phyloP scores from a whole-genome alignment of 2,797 vertebrate species.

The Argya squamiceps region DNA sequence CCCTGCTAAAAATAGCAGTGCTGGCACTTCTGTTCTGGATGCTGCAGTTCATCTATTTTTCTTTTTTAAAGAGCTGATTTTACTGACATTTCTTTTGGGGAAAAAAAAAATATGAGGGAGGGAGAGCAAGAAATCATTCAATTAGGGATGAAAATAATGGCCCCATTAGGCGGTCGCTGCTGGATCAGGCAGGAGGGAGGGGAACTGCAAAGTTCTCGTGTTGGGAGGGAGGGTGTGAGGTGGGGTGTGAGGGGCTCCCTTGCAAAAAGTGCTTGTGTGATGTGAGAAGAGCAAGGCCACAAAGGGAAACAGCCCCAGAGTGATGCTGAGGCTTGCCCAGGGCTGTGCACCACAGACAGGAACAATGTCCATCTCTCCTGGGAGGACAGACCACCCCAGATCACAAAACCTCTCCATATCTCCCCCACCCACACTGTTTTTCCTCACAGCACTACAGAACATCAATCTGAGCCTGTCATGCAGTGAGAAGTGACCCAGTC shows the following conservation, averaged over 20 bases:
- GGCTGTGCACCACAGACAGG: background rate
- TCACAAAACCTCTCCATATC: background rate
- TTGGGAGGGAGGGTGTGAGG: background rate
- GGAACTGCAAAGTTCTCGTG: background rate
- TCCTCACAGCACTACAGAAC: background rate
- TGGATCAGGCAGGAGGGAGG: background rate
- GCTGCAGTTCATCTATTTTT: background rate
- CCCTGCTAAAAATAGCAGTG: background rate
- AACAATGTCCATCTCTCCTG: background rate
- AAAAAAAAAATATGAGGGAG: background rate
- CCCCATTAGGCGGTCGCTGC: rapidly evolving
- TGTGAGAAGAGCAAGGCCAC: background rate
- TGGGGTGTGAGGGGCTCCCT: rapidly evolving
- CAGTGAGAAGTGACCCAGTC: background rate
- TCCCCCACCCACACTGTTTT: background rate
- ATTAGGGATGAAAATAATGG: conserved; percentile 4
- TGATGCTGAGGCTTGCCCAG: background rate
- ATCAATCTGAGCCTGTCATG: background rate
- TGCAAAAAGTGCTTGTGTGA: background rate
- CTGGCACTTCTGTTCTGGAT: background rate
- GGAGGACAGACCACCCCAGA: background rate
- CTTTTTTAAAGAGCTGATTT: background rate
- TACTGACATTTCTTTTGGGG: background rate
- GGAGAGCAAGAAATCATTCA: background rate
- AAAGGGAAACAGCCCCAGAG: background rate